Evolutionary conservation across 2,113 vertebrate genomes (phyloP).

Genomic region (Pseudopodoces humilis): DNA sequence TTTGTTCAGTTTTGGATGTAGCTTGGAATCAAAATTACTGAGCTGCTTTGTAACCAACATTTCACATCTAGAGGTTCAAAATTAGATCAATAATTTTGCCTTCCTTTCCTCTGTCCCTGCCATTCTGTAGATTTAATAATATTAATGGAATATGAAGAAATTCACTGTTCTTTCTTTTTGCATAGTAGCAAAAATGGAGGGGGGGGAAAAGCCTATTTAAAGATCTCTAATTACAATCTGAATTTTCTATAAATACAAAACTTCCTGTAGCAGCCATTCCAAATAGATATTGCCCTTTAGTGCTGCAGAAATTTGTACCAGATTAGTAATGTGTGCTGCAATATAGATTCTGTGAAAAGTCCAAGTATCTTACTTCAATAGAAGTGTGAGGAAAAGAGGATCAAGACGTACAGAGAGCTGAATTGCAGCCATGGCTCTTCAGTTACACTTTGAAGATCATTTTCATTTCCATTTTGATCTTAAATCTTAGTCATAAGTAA

Average conservation of each 20-base stretch:
- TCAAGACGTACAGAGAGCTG: constrained; percentile 10
- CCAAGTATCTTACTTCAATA: neutral
- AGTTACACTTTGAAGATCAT: constrained; percentile 48
- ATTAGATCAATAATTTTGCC: neutral
- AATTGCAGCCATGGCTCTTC: constrained; percentile 36
- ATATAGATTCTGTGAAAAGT: neutral
- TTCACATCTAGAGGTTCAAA: neutral
- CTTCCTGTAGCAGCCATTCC: neutral
- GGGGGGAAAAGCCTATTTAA: neutral
- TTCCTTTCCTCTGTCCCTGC: neutral
- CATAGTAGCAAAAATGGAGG: neutral
- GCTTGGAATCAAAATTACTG: neutral
- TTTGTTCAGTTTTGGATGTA: neutral
- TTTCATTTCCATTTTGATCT: constrained; percentile 54
- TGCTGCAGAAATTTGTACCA: neutral
- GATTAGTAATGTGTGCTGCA: neutral
- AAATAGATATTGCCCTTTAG: neutral
- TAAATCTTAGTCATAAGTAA: constrained; percentile 40
- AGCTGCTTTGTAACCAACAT: neutral
- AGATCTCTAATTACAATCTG: neutral
- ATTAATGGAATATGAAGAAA: neutral
- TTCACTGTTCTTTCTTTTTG: neutral
- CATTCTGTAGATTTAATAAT: neutral
- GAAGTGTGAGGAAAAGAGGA: constrained; percentile 33
- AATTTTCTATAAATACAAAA: neutral